A percentile compares a stretch with the other conserved stretches of the same genome.
phyloP scores from a whole-genome alignment of 2,113 vertebrate genomes.

The Panurus biarmicus region DNA sequence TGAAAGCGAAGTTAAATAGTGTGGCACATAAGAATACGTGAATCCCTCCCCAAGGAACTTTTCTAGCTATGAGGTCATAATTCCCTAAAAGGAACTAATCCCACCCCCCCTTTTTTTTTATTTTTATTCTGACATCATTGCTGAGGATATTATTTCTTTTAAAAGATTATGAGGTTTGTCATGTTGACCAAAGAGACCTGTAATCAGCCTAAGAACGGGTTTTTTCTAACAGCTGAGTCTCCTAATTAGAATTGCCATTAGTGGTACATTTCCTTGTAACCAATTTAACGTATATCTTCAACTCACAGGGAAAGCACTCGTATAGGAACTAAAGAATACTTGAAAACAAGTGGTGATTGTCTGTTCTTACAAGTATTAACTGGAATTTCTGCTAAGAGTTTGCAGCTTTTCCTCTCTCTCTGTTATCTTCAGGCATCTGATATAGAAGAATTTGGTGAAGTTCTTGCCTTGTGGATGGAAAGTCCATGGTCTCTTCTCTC shows the following conservation, averaged over 20 bases:
- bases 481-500: background rate
- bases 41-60: background rate
- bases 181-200: background rate
- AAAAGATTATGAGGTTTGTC: background rate
- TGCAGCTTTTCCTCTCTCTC: background rate
- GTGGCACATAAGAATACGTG: accelerated
- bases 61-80: background rate
- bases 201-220: background rate
- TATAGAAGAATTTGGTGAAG: background rate
- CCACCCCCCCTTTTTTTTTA: too few species aligned
- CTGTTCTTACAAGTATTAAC: background rate
- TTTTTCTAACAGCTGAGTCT: background rate
- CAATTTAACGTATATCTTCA: background rate
- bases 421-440: background rate
- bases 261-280: background rate
- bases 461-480: background rate
- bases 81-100: background rate
- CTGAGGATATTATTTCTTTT: background rate
- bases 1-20: background rate
- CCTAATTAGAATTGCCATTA: background rate
- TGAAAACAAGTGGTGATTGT: background rate
- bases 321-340: background rate
- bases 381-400: background rate
- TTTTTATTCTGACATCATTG: background rate
- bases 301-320: background rate